Conservation (phyloP, 2,888 invertebrate species). For the Thecocarcelia acutangulata region DNA sequence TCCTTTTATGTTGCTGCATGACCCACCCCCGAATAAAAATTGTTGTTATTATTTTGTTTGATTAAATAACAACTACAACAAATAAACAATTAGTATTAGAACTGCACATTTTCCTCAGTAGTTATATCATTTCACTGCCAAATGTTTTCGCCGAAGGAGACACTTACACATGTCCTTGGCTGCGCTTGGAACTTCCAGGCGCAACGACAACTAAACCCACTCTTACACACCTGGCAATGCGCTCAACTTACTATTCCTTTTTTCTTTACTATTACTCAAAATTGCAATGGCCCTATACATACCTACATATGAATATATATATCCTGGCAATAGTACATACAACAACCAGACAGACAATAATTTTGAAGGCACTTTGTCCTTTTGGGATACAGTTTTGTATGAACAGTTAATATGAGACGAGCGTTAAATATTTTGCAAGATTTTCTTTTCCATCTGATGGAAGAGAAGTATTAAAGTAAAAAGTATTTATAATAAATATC, state of each 20-base stretch:
- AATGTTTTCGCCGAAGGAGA: slow-evolving; percentile 5
- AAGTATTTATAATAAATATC: slow-evolving; percentile 28
- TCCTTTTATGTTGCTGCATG: slow-evolving; percentile 13
- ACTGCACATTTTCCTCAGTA: slow-evolving; percentile 51
- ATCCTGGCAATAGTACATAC: not conserved
- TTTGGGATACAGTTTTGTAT: slow-evolving; percentile 3
- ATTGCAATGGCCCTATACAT: too few species aligned
- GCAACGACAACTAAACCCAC: slow-evolving; percentile 22
- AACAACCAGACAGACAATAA: not conserved
- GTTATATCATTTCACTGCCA: slow-evolving; percentile 65
- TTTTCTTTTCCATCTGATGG: slow-evolving; percentile 2
- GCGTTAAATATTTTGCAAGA: slow-evolving; percentile 29
- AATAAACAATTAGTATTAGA: slow-evolving; percentile 20
- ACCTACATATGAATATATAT: too few species aligned
- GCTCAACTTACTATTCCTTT: slow-evolving; percentile 59
- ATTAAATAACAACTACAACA: slow-evolving; percentile 30
- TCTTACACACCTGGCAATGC: slow-evolving; percentile 59
- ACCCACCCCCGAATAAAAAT: slow-evolving; percentile 17
- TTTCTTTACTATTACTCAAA: not conserved
- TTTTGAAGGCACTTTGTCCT: not conserved
- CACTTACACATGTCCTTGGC: slow-evolving; percentile 28
- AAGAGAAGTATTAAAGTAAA: slow-evolving; percentile 5
- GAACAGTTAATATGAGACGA: slow-evolving; percentile 50
- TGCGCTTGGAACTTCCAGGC: slow-evolving; percentile 27
- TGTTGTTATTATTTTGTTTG: slow-evolving; percentile 3